Percentiles rank a stretch among this genome's conserved stretches.
phyloP scores from a whole-genome alignment of 2,888 invertebrate species.

The Brachynemurus nebulosus region DNA sequence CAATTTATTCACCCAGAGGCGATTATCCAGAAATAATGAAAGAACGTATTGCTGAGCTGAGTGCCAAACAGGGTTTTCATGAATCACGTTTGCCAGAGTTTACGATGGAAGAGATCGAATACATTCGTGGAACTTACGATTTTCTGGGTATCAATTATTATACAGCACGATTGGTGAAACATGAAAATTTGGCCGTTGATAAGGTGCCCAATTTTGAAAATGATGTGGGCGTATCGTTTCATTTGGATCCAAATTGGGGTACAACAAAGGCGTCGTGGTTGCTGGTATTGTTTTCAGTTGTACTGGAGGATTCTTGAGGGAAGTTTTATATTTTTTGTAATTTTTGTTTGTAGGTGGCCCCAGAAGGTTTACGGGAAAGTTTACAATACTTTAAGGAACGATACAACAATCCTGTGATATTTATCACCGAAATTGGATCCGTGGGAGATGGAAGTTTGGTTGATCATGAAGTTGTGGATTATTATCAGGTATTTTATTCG shows the following conservation, averaged over 20 bases:
- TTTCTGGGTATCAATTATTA: constrained; percentile 16
- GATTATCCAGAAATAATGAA: constrained; percentile 12
- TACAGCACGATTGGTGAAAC: background rate
- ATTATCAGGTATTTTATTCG: constrained; percentile 4
- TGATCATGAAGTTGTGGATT: background rate
- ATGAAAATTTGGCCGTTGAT: background rate
- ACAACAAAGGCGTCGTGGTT: constrained; percentile 45
- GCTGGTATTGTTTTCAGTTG: constrained; percentile 27
- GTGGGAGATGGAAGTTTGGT: too few relatives aligned
- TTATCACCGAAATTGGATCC: constrained; percentile 3
- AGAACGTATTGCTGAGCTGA: constrained; percentile 10
- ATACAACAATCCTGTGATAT: background rate
- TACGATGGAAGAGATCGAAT: constrained; percentile 17
- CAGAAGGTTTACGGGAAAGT: background rate
- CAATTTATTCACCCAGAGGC: constrained; percentile 6
- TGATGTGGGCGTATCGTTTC: constrained; percentile 43
- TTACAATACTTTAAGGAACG: background rate
- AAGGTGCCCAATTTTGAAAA: constrained; percentile 42
- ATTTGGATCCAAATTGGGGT: constrained; percentile 45
- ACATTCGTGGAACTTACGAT: constrained; percentile 17
- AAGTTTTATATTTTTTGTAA: background rate
- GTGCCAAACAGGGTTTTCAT: constrained; percentile 12
- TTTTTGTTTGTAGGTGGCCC: background rate
- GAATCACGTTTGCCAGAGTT: constrained; percentile 15
- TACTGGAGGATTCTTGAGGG: background rate